Evolutionary conservation across 1,140 invertebrate species (phyloP), one percentile per base, ranked within the genome.

Genomic region (Drosophila elegans): DNA sequence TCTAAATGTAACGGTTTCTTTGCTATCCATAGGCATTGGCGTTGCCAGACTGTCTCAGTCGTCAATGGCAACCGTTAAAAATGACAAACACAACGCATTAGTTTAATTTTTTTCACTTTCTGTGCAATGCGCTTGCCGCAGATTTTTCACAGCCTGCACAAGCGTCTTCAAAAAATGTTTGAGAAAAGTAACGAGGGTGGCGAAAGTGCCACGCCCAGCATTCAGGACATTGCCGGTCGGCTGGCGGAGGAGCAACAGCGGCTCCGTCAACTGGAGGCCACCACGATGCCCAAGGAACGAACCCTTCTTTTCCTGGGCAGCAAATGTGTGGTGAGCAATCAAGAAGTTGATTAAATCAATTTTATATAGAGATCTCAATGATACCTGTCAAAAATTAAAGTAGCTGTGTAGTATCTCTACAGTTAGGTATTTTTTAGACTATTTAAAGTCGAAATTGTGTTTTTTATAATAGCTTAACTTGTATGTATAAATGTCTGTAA

Each of bases 281-380:
- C 36, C 3, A 41, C 73, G 0, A 62, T 62, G 13, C 88, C 88
- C 39, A 86, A 80, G 38, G 94, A 94, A 69, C 85, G 93, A 46
- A 94, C 94, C 0, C 55, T 94, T 9, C 93, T 95, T 29, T 86
- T 95, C 36, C 68, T 94, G 59, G 94, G 94, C 10, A 94, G 93
- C 56, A 94, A 94, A 85, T 91, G 92, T 78, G 93, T 93, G 53
- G 94, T 94, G 81, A 93, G 94, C 3, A 44, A 21, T 21, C 16
- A 21, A 1, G 16, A 21, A 21, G 16, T 21, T 21, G 1, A 21
- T 21, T 21, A 21, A 21, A 21, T 21, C 1, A n/a, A n/a, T n/a
- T n/a, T n/a, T n/a, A n/a, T n/a, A n/a, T 32, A 32, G 7, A 6
- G 29, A 6, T 32, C 29, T 32, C 4, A 29, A 29, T 4, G 29